These are phyloP conservation scores for Sphyrna mokarran DNA, from an alignment of 2,113 vertebrate genomes.

Conservation along the genomic window DNA sequence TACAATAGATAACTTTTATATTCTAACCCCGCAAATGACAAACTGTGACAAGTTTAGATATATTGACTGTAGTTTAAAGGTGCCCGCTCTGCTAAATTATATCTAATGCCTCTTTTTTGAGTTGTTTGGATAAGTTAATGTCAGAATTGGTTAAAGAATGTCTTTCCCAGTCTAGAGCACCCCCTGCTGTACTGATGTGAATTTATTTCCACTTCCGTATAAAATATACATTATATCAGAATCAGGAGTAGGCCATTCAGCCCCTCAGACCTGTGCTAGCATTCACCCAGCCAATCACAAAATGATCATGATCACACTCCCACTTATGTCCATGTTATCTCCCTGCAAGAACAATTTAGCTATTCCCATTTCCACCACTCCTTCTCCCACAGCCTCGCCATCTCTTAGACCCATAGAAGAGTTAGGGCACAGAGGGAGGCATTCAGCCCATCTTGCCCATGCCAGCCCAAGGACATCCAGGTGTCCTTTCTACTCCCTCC, in stretches of 20 bases:
- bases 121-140: neutral
- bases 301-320: no score
- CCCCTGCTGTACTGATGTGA: neutral
- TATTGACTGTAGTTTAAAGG: neutral
- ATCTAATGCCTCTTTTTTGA: neutral
- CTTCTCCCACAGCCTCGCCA: no score
- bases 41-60: neutral
- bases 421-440: no score
- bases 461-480: no score
- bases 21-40: neutral
- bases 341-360: no score
- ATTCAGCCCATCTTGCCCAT: no score
- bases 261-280: neutral
- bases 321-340: no score
- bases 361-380: no score
- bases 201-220: neutral
- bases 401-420: no score
- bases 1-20: neutral
- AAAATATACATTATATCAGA: neutral
- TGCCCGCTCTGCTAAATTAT: neutral
- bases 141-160: neutral
- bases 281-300: no score
- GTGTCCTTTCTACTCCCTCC: no score
- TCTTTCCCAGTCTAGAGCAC: neutral
- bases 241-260: neutral